These are phyloP conservation scores for Crotalus viridis DNA, from an alignment of 2,113 vertebrate genomes.

Conservation along the genomic window DNA sequence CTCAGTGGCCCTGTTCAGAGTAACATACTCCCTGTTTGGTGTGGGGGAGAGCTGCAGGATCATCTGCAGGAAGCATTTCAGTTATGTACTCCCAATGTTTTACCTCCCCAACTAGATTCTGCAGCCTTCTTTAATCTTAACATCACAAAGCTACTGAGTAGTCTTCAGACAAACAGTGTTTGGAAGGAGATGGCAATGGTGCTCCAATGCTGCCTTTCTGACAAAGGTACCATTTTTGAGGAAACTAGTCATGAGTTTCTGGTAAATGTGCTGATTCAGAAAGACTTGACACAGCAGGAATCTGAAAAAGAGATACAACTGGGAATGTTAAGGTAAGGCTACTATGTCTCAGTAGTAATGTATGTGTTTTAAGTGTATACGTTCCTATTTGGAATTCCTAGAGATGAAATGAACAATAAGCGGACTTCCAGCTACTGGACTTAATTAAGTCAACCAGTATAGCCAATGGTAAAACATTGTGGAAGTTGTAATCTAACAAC, in stretches of 20 bases:
- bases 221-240: constrained; percentile 49
- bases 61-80: background rate
- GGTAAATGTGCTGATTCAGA: constrained; percentile 78
- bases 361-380: background rate
- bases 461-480: no score
- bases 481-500: background rate
- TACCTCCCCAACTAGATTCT: constrained; percentile 1
- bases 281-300: constrained; percentile 78
- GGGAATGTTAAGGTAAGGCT: constrained; percentile 41
- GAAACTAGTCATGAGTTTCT: constrained; percentile 73
- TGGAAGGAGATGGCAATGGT: constrained; percentile 83
- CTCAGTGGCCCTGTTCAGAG: background rate
- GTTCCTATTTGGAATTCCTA: background rate
- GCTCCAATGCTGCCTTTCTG: constrained; percentile 82
- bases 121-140: constrained; percentile 58
- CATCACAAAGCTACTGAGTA: constrained; percentile 71
- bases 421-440: background rate
- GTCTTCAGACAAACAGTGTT: constrained; percentile 68
- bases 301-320: constrained; percentile 77
- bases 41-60: background rate
- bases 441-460: background rate
- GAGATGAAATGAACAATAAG: background rate
- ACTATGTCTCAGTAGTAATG: no score
- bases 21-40: background rate
- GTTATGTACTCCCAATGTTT: background rate